These are phyloP conservation scores for Agrotis ipsilon DNA, from an alignment of 2,888 invertebrate species.

Conservation along the genomic window DNA sequence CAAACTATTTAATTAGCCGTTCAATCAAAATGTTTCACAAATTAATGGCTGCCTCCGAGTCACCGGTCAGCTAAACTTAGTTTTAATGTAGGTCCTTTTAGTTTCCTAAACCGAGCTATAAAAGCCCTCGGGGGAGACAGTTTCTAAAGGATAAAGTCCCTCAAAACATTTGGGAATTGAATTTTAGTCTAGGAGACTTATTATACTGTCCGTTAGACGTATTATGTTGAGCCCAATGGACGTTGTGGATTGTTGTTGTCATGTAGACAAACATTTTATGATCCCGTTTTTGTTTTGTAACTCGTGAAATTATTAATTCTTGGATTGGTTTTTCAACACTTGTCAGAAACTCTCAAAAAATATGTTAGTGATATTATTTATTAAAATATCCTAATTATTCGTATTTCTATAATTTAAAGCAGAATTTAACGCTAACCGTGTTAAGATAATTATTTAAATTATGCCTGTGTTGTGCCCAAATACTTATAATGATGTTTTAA, in stretches of 20 bases:
- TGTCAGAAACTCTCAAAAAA: too few relatives aligned
- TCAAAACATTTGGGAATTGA: slow-evolving; percentile 56
- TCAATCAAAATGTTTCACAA: slow-evolving; percentile 63
- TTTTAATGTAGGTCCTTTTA: slow-evolving; percentile 55
- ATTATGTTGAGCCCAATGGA: slow-evolving; percentile 16
- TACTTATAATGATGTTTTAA: too few relatives aligned
- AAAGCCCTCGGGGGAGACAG: slow-evolving; percentile 49
- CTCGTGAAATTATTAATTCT: background rate
- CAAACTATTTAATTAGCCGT: slow-evolving; percentile 59
- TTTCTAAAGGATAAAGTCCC: slow-evolving; percentile 44
- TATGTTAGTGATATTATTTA: too few relatives aligned
- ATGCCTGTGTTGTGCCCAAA: too few relatives aligned
- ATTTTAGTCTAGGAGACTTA: slow-evolving; percentile 35
- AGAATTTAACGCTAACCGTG: too few relatives aligned
- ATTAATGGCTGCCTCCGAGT: slow-evolving; percentile 35
- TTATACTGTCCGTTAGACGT: background rate
- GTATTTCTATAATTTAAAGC: too few relatives aligned
- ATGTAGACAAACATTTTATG: background rate
- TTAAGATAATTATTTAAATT: too few relatives aligned
- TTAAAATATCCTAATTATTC: too few relatives aligned
- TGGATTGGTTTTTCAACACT: too few relatives aligned
- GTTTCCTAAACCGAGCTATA: slow-evolving; percentile 44
- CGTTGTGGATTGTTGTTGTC: background rate
- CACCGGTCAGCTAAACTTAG: slow-evolving; percentile 45
- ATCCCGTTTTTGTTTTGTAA: background rate